These are phyloP conservation scores for Lytechinus variegatus DNA, from an alignment of 35 echinoderm and acorn worm genomes.

Conservation along the genomic window DNA sequence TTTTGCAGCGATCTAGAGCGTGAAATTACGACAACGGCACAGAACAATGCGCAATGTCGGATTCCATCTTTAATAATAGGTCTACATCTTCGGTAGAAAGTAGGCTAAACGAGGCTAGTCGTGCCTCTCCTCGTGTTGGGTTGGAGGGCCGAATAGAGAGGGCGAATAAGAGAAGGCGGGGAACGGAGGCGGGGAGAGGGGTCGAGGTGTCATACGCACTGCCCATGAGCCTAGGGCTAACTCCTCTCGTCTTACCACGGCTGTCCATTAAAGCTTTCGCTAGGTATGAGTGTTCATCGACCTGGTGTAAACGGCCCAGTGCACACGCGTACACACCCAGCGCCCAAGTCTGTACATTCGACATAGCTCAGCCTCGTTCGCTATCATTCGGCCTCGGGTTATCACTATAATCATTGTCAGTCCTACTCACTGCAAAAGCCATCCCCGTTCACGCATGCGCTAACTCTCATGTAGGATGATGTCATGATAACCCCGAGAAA, in stretches of 20 bases:
- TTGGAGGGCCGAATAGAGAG: neutral
- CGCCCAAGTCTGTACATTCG: neutral
- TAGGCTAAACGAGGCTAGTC: conserved; percentile 48
- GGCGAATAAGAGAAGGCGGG: neutral
- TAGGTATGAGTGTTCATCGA: conserved; percentile 44
- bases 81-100: conserved; percentile 50
- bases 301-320: neutral
- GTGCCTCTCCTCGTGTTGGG: neutral
- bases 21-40: neutral
- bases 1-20: neutral
- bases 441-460: neutral
- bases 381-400: conserved; percentile 15
- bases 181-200: conserved; percentile 26
- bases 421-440: neutral
- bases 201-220: conserved; percentile 3
- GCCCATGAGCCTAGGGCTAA: conserved; percentile 28
- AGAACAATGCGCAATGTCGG: neutral
- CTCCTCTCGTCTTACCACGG: conserved; percentile 27
- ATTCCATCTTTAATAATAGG: conserved; percentile 27
- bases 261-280: conserved; percentile 52
- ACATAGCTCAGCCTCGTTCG: neutral
- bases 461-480: neutral
- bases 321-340: neutral
- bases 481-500: neutral
- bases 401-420: neutral